Percentiles rank a stretch among this genome's conserved stretches.
Conservation (phyloP, 2,888 invertebrate species). For the Spodoptera picta region DNA sequence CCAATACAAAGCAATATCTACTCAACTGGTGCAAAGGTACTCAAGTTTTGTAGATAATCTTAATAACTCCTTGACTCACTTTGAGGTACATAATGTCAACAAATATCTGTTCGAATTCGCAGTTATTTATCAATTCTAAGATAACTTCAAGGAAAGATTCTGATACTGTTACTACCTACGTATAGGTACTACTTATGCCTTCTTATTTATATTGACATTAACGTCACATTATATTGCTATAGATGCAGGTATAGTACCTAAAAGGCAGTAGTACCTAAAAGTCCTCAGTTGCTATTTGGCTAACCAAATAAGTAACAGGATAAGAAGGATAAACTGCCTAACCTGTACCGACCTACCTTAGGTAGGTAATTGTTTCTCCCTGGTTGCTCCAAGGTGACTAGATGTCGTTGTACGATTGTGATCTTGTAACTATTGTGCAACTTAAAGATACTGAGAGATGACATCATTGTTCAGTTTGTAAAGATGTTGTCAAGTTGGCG, state of each 20-base stretch:
- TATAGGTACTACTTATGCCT: not conserved
- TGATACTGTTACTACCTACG: too few species aligned
- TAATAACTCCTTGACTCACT: conserved; percentile 38
- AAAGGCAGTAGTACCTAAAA: too few species aligned
- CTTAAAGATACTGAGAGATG: conserved; percentile 15
- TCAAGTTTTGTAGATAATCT: conserved; percentile 16
- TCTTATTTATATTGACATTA: conserved; percentile 7
- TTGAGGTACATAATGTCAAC: conserved; percentile 7
- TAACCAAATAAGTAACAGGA: too few species aligned
- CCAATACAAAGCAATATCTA: not conserved
- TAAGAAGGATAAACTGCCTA: too few species aligned
- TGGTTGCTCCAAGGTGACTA: conserved; percentile 12
- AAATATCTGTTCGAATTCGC: not conserved
- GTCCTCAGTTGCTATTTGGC: too few species aligned
- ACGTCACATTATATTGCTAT: too few species aligned
- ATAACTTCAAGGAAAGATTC: conserved; percentile 37
- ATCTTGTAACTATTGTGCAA: conserved; percentile 23
- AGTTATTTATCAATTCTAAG: conserved; percentile 29
- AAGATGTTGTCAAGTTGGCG: too few species aligned
- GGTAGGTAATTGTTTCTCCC: conserved; percentile 15
- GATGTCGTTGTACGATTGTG: conserved; percentile 35
- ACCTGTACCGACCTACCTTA: not conserved
- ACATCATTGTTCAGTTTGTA: conserved; percentile 6
- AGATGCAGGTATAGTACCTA: too few species aligned
- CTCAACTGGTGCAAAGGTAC: too few species aligned